These are phyloP conservation scores for Drosophila heteroneura DNA, from an alignment of 2,888 invertebrate genomes.

Conservation along the genomic window DNA sequence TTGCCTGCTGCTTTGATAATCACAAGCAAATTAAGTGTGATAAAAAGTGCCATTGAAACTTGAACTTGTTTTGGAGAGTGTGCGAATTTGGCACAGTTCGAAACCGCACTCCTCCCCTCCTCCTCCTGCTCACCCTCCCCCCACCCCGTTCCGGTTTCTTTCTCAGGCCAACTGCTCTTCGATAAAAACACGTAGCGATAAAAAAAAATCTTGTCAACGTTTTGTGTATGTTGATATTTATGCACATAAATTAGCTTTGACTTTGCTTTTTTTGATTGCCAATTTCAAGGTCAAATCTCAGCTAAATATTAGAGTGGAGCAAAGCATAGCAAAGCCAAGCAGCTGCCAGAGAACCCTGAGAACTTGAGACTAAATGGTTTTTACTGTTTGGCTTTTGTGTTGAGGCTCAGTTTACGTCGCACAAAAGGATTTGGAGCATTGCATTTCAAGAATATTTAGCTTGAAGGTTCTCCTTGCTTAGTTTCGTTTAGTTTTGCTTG, in stretches of 20 bases:
- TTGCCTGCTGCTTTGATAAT: conserved; percentile 6
- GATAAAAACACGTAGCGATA: conserved; percentile 13
- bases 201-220: conserved; percentile 32
- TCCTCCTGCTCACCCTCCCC: no score
- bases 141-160: not conserved
- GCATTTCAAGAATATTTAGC: conserved; percentile 26
- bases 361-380: conserved; percentile 10
- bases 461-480: conserved; percentile 5
- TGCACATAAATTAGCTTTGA: conserved; percentile 29
- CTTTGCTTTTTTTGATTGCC: conserved; percentile 23
- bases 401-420: conserved; percentile 34
- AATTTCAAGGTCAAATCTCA: conserved; percentile 45
- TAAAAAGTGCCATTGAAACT: conserved; percentile 46
- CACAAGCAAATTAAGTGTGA: conserved; percentile 40
- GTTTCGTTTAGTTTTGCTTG: conserved; percentile 28
- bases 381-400: conserved; percentile 6
- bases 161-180: not conserved
- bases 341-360: conserved; percentile 16
- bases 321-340: conserved; percentile 6
- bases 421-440: conserved; percentile 56
- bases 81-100: conserved; percentile 47
- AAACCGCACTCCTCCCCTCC: not conserved
- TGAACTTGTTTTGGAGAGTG: conserved; percentile 51
- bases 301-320: conserved; percentile 22
- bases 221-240: conserved; percentile 37